phyloP scores from a whole-genome alignment of 1,140 invertebrate species.

The Colletes latitarsis region DNA sequence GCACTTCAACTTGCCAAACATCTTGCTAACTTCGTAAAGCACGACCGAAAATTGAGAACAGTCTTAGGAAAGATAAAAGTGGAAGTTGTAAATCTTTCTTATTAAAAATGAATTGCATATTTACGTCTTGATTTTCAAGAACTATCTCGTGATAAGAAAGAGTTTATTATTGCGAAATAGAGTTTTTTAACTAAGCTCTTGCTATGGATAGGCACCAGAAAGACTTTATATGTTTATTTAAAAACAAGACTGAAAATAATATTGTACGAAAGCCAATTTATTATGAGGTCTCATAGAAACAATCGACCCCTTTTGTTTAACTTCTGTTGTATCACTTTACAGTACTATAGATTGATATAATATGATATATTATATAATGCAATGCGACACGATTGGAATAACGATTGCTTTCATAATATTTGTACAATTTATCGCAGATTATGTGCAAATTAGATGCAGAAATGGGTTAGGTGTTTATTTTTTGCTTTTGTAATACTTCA shows the following conservation, averaged over 20 bases:
- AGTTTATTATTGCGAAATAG: constrained; percentile 39
- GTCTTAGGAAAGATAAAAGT: constrained; percentile 18
- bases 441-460: constrained; percentile 18
- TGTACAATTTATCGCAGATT: constrained; percentile 50
- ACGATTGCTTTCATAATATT: constrained; percentile 47
- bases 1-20: constrained; percentile 49
- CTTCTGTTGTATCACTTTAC: constrained; percentile 58
- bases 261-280: constrained; percentile 64
- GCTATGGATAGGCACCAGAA: constrained; percentile 75
- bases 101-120: constrained; percentile 49
- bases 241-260: constrained; percentile 77
- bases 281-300: constrained; percentile 51
- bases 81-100: constrained; percentile 41
- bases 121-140: constrained; percentile 43
- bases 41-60: constrained; percentile 20
- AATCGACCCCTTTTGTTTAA: constrained; percentile 55
- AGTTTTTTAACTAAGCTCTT: constrained; percentile 67
- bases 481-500: constrained; percentile 45
- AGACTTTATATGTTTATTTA: constrained; percentile 78
- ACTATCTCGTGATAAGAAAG: constrained; percentile 44
- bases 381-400: constrained; percentile 42
- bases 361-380: constrained; percentile 37
- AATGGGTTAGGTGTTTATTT: constrained; percentile 36
- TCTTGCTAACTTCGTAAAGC: constrained; percentile 33
- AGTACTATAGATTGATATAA: constrained; percentile 46